phyloP scores from a whole-genome alignment of 2,797 vertebrate genomes.

The Danio jaintianensis region DNA sequence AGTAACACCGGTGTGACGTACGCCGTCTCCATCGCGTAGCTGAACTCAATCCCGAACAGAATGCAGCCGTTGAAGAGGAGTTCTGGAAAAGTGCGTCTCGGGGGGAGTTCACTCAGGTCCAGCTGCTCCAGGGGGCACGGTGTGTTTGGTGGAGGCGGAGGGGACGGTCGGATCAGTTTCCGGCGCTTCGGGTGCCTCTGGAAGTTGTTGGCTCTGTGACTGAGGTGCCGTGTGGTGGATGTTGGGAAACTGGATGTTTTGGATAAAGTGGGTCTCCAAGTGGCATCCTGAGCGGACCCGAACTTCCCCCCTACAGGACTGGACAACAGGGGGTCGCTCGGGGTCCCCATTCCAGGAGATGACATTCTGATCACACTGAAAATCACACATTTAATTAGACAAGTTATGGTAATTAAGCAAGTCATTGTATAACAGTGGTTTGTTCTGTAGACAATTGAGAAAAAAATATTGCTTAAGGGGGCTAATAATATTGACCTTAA shows the following conservation, averaged over 20 bases:
- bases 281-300: slow-evolving; percentile 71
- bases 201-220: slow-evolving; percentile 98
- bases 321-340: slow-evolving; percentile 81
- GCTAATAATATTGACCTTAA: too few relatives aligned
- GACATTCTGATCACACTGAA: slow-evolving; percentile 70
- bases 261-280: slow-evolving; percentile 80
- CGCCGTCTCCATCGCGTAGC: slow-evolving; percentile 98
- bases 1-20: slow-evolving; percentile 96
- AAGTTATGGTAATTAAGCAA: too few relatives aligned
- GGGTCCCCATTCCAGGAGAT: slow-evolving; percentile 82
- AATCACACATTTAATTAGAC: not conserved
- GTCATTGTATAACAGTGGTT: too few relatives aligned
- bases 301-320: slow-evolving; percentile 77
- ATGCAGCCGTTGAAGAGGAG: slow-evolving; percentile 94
- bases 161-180: slow-evolving; percentile 90
- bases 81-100: slow-evolving; percentile 89
- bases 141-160: slow-evolving; percentile 93
- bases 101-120: slow-evolving; percentile 88
- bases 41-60: slow-evolving; percentile 97
- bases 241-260: slow-evolving; percentile 84
- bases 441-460: too few relatives aligned
- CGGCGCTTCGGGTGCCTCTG: slow-evolving; percentile 93
- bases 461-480: too few relatives aligned
- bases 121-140: slow-evolving; percentile 90
- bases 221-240: slow-evolving; percentile 88